Evolutionary conservation across 2,113 vertebrate genomes (phyloP).

Genomic region (Mellivora capensis): DNA sequence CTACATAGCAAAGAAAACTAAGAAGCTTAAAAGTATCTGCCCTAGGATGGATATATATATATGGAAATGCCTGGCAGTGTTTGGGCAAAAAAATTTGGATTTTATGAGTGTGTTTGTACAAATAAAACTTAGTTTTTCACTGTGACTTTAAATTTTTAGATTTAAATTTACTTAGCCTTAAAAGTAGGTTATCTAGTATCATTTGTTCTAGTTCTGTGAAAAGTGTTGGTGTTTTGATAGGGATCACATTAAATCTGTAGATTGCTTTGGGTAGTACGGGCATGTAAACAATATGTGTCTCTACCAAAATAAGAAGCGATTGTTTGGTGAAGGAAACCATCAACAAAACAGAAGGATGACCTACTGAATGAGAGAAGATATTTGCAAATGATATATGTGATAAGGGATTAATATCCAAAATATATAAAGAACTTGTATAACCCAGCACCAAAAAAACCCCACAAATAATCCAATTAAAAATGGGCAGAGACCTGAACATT

Average conservation of each 20-base stretch:
- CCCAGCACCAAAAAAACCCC: neutral
- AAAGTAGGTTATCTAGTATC: neutral
- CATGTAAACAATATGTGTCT: neutral
- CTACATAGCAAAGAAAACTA: neutral
- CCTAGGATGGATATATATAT: neutral
- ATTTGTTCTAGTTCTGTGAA: neutral
- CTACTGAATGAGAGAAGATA: neutral
- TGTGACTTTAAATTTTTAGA: neutral
- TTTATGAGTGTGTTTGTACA: neutral
- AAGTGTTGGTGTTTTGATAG: neutral
- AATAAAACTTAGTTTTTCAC: neutral
- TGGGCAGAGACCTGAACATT: neutral
- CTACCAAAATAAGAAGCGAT: neutral
- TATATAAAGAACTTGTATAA: neutral
- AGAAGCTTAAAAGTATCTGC: constrained; percentile 7
- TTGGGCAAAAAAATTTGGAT: constrained; percentile 1
- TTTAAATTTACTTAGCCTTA: neutral
- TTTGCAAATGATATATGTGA: neutral
- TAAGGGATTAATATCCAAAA: neutral
- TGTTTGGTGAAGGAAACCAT: neutral
- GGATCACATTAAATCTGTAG: neutral
- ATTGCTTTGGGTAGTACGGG: neutral
- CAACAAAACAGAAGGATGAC: neutral
- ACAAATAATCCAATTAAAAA: neutral
- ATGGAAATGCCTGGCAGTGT: neutral